phyloP scores from a whole-genome alignment of 1,140 invertebrate species.

The Solen grandis region DNA sequence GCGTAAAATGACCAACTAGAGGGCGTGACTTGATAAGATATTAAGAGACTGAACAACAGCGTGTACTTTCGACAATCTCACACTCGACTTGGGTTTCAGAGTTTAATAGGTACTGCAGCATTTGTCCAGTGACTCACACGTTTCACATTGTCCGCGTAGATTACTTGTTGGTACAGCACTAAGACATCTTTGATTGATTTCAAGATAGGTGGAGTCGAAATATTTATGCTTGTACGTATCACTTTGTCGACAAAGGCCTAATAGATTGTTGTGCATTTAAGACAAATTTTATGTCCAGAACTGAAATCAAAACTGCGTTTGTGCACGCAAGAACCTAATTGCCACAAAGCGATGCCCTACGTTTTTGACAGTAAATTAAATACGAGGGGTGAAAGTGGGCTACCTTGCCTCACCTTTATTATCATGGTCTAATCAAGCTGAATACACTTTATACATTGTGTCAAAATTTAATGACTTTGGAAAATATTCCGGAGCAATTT shows the following conservation, averaged over 20 bases:
- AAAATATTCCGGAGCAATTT: constrained; percentile 30
- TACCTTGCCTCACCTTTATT: constrained; percentile 34
- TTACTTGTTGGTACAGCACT: neutral
- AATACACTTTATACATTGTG: constrained; percentile 45
- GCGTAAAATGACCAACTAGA: too few relatives aligned
- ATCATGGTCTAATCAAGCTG: constrained; percentile 10
- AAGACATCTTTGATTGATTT: constrained; percentile 53
- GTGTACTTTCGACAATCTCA: neutral
- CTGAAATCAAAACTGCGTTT: constrained; percentile 33
- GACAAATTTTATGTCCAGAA: constrained; percentile 40
- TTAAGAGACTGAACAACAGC: too few relatives aligned
- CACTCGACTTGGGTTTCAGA: neutral
- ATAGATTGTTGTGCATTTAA: constrained; percentile 47
- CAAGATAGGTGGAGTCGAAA: constrained; percentile 30
- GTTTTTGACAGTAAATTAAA: constrained; percentile 33
- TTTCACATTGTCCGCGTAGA: constrained; percentile 19
- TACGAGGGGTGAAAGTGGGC: constrained; percentile 17
- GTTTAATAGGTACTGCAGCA: constrained; percentile 13
- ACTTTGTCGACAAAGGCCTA: constrained; percentile 39
- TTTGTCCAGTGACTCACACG: constrained; percentile 37
- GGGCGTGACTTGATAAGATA: too few relatives aligned
- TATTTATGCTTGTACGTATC: constrained; percentile 29
- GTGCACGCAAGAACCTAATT: constrained; percentile 35
- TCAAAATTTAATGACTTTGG: constrained; percentile 35
- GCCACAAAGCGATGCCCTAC: constrained; percentile 29